phyloP scores from a whole-genome alignment of 2,797 vertebrate species.

The Myiotriccus ornatus region DNA sequence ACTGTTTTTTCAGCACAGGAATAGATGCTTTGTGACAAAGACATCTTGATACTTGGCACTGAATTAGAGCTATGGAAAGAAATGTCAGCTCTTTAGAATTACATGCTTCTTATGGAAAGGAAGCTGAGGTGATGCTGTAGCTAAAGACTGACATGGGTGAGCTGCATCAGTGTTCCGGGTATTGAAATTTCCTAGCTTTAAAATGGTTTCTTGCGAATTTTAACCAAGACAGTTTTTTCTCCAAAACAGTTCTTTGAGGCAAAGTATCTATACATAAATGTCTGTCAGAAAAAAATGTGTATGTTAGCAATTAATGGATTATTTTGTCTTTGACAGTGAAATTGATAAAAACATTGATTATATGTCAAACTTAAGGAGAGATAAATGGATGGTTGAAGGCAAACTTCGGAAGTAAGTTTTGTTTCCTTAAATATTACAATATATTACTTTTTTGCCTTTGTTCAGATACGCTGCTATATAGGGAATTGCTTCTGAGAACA shows the following conservation, averaged over 20 bases:
- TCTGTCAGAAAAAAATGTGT: not conserved
- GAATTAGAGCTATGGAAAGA: not conserved
- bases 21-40: not conserved
- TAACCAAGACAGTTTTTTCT: not conserved
- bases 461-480: not conserved
- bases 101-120: not conserved
- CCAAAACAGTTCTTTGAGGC: not conserved
- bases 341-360: constrained; percentile 97
- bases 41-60: not conserved
- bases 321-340: constrained; percentile 84
- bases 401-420: constrained; percentile 94
- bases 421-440: constrained; percentile 40
- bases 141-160: not conserved
- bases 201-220: not conserved
- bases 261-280: not conserved
- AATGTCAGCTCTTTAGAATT: not conserved
- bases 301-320: constrained; percentile 7
- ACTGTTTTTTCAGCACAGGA: not conserved
- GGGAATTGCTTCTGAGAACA: not conserved
- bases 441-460: constrained; percentile 6
- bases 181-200: not conserved
- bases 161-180: rapidly evolving
- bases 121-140: not conserved
- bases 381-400: constrained; percentile 93
- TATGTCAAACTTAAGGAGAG: constrained; percentile 94